Percentiles rank a stretch among this genome's conserved stretches.
Evolutionary conservation across 1,140 invertebrate species (phyloP).

Genomic region (Ceratoteleas bidentatus): DNA sequence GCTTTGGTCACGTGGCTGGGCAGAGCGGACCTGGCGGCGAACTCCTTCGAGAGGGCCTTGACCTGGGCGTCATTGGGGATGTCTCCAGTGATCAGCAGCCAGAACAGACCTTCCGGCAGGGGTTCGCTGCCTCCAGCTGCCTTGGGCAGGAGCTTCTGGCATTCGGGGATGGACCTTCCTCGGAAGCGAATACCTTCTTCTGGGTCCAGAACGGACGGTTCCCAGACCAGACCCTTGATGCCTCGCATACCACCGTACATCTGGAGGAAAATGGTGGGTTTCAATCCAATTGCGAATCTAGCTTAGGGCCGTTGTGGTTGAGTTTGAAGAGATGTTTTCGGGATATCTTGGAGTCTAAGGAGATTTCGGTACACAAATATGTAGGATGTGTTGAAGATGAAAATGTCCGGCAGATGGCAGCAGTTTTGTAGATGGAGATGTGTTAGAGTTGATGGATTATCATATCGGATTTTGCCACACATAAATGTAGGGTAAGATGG

Average conservation of each 20-base stretch:
- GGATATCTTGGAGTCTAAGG: too few species aligned
- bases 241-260: conserved; percentile 99
- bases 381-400: background rate
- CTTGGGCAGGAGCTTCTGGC: conserved; percentile 94
- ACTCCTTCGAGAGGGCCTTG: conserved; percentile 93
- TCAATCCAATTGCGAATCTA: background rate
- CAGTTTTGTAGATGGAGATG: too few species aligned
- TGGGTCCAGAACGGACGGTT: conserved; percentile 96
- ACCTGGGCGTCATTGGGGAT: conserved; percentile 92
- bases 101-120: conserved; percentile 97
- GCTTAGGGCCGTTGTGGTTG: too few species aligned
- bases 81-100: conserved; percentile 96
- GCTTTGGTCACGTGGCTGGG: conserved; percentile 96
- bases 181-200: conserved; percentile 98
- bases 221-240: conserved; percentile 96
- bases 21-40: conserved; percentile 93
- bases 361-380: conserved; percentile 16
- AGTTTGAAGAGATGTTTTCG: too few species aligned
- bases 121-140: conserved; percentile 92
- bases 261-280: conserved; percentile 77
- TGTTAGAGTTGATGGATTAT: too few species aligned
- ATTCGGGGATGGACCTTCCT: conserved; percentile 97
- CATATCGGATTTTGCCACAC: too few species aligned
- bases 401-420: too few species aligned
- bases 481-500: too few species aligned